Evolutionary conservation across 2,797 vertebrate species (phyloP), one percentile per base, ranked within the genome.

Genomic region (Phyllotis vaccarum): DNA sequence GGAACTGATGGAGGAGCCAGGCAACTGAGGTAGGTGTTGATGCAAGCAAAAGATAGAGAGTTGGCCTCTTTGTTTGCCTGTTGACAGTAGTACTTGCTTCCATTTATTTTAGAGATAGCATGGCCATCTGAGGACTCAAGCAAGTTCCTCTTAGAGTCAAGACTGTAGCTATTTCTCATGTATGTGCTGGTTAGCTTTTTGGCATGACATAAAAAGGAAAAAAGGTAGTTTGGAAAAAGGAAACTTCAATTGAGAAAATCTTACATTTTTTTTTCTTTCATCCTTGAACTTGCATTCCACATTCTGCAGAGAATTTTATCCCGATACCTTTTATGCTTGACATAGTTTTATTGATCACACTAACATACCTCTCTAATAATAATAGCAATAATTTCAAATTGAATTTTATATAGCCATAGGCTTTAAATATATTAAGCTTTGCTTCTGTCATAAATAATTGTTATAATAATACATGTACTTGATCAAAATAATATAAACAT

Each of bases 271-370:
- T 70, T 93, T 49, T n/a, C n/a, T 49, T 81, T 89, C 31, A 14
- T 91, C 19, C 89, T 95, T 94, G 52, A 96, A 92, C 37, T 92
- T 89, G 1, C 9, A 89, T 90, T 95, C 22, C 29, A 91, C 7
- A 91, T 93, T 86, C 40, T 89, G 46, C 21, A 80, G 90, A 81
- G 11, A 90, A 70, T 90, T 90, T 91, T 95, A 75, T 80, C 5
- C 56, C 91, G 86, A 60, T 89, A 72, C 56, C 83, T 40, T 94
- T 88, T 80, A 87, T 95, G 75, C 89, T 94, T 93, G 75, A 89
- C 86, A 95, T 43, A 76, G 27, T 87, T 90, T 96, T 95, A 96
- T 93, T 96, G 72, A 89, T 94, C 64, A 97, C 66, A 29, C 34
- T 90, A 78, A 81, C 22, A 82, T 74, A 93, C 43, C 85, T 88